Conservation (phyloP, 2,113 vertebrate genomes). For the Lepus timidus region DNA sequence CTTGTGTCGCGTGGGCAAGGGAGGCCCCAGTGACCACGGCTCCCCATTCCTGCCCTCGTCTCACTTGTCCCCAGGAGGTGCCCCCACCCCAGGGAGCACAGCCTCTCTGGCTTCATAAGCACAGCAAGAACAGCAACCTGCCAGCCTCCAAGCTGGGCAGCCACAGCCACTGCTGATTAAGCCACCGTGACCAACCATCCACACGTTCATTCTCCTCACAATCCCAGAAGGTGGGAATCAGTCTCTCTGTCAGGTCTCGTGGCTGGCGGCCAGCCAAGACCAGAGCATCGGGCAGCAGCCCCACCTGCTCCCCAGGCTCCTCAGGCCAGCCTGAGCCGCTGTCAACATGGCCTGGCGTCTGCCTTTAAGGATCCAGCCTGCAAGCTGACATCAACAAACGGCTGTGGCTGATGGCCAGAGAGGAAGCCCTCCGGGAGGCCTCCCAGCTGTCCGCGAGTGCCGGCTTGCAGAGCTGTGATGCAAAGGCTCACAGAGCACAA, state of each 20-base stretch:
- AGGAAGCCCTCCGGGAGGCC: background rate
- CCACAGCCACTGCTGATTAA: accelerated
- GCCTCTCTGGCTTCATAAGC: too few species aligned
- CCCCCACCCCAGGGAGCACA: too few species aligned
- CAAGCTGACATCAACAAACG: accelerated
- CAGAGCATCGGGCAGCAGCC: background rate
- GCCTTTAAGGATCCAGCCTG: background rate
- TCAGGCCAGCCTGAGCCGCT: background rate
- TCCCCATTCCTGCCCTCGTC: too few species aligned
- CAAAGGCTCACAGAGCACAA: too few species aligned
- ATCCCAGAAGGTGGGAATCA: background rate
- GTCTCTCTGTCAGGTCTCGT: accelerated
- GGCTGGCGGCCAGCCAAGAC: accelerated
- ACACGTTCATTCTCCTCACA: background rate
- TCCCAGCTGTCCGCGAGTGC: background rate
- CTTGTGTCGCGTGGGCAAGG: background rate
- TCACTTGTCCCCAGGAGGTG: too few species aligned
- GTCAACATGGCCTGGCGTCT: accelerated
- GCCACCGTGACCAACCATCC: background rate
- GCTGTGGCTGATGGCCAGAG: background rate
- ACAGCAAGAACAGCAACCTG: too few species aligned
- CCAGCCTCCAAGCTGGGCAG: background rate
- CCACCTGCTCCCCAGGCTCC: background rate
- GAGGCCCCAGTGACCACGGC: background rate
- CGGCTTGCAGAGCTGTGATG: background rate